phyloP scores from a whole-genome alignment of 2,113 vertebrate species.

The Mesitornis unicolor region DNA sequence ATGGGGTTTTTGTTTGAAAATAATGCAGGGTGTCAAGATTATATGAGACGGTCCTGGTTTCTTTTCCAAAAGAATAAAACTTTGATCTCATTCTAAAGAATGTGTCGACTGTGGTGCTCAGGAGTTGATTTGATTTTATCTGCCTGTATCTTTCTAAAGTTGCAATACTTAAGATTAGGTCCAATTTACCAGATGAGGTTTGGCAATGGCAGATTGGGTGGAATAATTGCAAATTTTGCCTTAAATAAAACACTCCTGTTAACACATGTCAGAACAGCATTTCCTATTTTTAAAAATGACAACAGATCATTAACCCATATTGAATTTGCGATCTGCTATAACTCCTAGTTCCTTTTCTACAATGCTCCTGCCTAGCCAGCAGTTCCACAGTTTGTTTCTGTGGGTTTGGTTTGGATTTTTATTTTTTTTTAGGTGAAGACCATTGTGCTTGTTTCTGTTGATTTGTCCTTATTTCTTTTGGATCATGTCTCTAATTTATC shows the following conservation, averaged over 20 bases:
- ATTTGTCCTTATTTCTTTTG: neutral
- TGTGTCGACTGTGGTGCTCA: neutral
- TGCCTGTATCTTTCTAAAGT: neutral
- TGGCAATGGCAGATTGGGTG: neutral
- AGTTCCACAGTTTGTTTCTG: neutral
- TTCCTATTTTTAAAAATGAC: neutral
- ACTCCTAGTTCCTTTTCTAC: neutral
- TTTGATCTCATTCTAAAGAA: neutral
- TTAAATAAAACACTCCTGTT: neutral
- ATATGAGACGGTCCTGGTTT: neutral
- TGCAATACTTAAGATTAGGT: accelerated
- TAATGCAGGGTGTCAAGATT: neutral
- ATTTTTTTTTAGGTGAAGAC: neutral
- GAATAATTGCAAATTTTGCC: neutral
- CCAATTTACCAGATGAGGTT: neutral
- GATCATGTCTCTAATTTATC: neutral
- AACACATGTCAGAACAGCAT: neutral
- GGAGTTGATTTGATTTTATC: neutral
- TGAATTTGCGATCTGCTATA: neutral
- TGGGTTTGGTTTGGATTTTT: neutral
- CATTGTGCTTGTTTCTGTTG: neutral
- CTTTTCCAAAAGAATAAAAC: neutral
- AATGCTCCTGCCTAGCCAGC: neutral
- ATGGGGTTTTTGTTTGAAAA: neutral
- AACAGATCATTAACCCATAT: neutral